Evolutionary conservation across 2,888 invertebrate species (phyloP).

Genomic region (Rhogogaster chlorosoma): DNA sequence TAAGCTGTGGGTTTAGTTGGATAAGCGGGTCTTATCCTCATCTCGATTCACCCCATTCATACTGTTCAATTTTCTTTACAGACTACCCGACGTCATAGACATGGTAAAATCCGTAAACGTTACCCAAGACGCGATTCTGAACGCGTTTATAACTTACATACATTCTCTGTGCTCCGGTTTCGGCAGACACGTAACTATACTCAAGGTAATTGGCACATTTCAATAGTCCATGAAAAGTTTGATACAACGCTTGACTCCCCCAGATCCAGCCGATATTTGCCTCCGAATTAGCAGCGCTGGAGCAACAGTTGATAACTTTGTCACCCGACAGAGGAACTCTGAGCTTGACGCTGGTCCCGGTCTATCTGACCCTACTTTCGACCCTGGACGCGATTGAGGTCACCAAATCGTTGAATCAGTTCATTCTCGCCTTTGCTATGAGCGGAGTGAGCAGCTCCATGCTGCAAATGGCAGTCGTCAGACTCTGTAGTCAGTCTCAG

Average conservation of each 20-base stretch:
- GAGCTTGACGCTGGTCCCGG: slow-evolving; percentile 81
- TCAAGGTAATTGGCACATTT: slow-evolving; percentile 69
- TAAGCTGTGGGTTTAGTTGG: slow-evolving; percentile 81
- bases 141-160: slow-evolving; percentile 80
- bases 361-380: slow-evolving; percentile 82
- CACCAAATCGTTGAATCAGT: slow-evolving; percentile 82
- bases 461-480: slow-evolving; percentile 79
- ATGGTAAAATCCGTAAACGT: slow-evolving; percentile 80
- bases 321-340: slow-evolving; percentile 79
- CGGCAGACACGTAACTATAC: slow-evolving; percentile 82
- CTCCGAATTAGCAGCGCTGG: slow-evolving; percentile 81
- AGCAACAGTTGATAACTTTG: slow-evolving; percentile 81
- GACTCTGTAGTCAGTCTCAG: slow-evolving; percentile 78
- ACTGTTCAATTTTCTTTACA: slow-evolving; percentile 73
- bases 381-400: slow-evolving; percentile 78
- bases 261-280: slow-evolving; percentile 81
- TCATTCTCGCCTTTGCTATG: slow-evolving; percentile 77
- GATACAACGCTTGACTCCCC: not conserved
- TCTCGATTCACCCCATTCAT: not conserved
- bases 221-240: not conserved
- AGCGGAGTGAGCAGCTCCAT: slow-evolving; percentile 79
- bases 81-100: slow-evolving; percentile 81
- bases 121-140: slow-evolving; percentile 79
- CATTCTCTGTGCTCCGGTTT: slow-evolving; percentile 83
- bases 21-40: not conserved